Evolutionary conservation across 2,113 vertebrate genomes (phyloP), one percentile per base, ranked within the genome.

Genomic region (Centropus bengalensis): DNA sequence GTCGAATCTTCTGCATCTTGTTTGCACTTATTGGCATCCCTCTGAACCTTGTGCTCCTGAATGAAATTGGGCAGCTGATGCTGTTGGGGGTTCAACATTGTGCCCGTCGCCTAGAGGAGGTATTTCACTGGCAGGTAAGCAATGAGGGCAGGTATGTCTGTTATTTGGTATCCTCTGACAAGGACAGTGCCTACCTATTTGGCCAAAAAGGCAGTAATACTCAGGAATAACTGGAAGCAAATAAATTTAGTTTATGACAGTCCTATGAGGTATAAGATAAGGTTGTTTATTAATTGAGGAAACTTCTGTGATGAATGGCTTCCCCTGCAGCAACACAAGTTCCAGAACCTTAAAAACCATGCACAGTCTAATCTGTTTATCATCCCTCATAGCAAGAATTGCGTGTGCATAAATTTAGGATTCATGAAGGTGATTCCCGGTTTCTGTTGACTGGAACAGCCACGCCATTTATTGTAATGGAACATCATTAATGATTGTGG

Each of bases 21-120:
- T 99, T 99, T 63, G 98, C 98, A 1, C 94, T 99, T 5, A 97
- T 99, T 92, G 99, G 99, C 13, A 99, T 99, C 82, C 99, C 98
- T 0, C 97, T 99, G 74, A 99, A 99, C 92, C 81, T 99, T 52
- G 94, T 99, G n/a, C 97, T 99, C 76, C 97, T 99, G 85, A 99
- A 98, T 12, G 97, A 98, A 75, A 98, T 99, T 68, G 98, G 99
- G 36, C 98, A 98, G 74, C 98, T 98, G 96, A 99, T 99, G 98
- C 96, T 99, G 6, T 94, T 62, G 14, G 96, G 96, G 3, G 96
- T 98, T 33, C 96, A 97, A 54, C 38, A 5, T 30, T 97, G 94
- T 3, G 84, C 96, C 69, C 69, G 0, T 55, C 58, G 1, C 56
- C 81, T 98, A 33, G 96, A 94, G 49, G 74, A 89, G 68, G 27